phyloP scores from a whole-genome alignment of 2,888 invertebrate species.

The Xiphydria camelus region DNA sequence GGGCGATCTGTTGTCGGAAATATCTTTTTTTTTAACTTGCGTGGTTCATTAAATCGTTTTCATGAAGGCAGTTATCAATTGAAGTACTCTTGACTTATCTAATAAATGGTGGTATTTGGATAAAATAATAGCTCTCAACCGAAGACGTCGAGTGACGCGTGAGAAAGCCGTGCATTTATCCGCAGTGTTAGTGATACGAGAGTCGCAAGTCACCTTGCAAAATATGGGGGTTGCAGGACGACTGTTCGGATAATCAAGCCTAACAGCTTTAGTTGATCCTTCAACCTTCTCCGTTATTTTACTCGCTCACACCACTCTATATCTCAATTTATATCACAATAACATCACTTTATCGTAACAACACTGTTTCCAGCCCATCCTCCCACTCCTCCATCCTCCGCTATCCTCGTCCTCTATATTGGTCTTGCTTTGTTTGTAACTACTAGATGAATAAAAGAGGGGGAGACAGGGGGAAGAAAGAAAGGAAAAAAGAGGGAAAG shows the following conservation, averaged over 20 bases:
- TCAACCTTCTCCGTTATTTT: slow-evolving; percentile 47
- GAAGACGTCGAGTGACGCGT: slow-evolving; percentile 22
- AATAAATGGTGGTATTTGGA: slow-evolving; percentile 38
- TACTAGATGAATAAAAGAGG: no score
- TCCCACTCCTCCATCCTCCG: slow-evolving; percentile 8
- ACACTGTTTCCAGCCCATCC: no score
- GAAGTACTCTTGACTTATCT: no score
- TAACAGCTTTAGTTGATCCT: slow-evolving; percentile 55
- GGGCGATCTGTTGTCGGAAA: no score
- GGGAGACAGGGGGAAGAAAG: no score
- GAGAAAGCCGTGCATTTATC: slow-evolving; percentile 40
- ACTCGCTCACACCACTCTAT: slow-evolving; percentile 40
- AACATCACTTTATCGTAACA: slow-evolving; percentile 47
- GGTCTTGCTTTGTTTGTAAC: no score
- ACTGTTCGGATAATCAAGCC: slow-evolving; percentile 56
- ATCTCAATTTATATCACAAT: slow-evolving; percentile 55
- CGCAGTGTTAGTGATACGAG: slow-evolving; percentile 26
- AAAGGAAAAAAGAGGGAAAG: no score
- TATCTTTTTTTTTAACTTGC: no score
- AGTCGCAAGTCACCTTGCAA: slow-evolving; percentile 27
- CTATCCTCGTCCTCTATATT: no score
- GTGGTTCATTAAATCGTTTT: no score
- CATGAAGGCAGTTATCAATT: no score
- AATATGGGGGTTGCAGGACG: slow-evolving; percentile 10
- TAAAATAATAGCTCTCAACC: slow-evolving; percentile 37